phyloP scores from a whole-genome alignment of 2,113 vertebrate species.

The Craseonycteris thonglongyai region DNA sequence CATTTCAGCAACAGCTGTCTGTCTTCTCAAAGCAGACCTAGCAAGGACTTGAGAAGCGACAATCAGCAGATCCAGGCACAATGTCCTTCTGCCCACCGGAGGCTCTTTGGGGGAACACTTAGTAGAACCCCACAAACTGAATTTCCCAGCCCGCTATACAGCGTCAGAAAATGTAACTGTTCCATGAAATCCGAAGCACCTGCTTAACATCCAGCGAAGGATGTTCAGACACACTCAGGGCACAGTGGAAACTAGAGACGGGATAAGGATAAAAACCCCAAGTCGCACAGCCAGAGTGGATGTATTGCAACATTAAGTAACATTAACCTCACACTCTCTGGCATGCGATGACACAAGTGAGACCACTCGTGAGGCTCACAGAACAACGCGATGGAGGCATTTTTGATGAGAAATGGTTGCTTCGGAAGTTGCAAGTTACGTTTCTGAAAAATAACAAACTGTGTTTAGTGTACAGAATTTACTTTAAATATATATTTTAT shows the following conservation, averaged over 20 bases:
- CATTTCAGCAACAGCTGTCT: background rate
- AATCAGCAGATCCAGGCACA: fast-evolving
- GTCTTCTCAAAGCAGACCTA: background rate
- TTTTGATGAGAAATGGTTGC: background rate
- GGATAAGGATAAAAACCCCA: fast-evolving
- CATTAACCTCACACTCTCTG: background rate
- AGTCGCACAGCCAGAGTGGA: background rate
- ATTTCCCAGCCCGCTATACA: background rate
- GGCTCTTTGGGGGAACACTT: background rate
- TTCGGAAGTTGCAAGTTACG: background rate
- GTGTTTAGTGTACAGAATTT: background rate
- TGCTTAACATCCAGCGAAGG: background rate
- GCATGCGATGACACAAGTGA: background rate
- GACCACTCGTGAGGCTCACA: background rate
- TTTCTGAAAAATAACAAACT: background rate
- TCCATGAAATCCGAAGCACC: background rate
- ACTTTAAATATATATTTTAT: too few relatives aligned
- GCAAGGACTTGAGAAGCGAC: background rate
- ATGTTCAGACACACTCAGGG: background rate
- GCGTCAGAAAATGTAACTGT: background rate
- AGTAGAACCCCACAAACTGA: background rate
- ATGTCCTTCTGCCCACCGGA: background rate
- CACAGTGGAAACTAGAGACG: background rate
- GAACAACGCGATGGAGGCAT: fast-evolving
- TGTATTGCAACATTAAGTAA: background rate